Percentiles rank a stretch among this genome's conserved stretches.
Conservation (phyloP, 2,797 vertebrate genomes). For the Alexandromys oeconomus region DNA sequence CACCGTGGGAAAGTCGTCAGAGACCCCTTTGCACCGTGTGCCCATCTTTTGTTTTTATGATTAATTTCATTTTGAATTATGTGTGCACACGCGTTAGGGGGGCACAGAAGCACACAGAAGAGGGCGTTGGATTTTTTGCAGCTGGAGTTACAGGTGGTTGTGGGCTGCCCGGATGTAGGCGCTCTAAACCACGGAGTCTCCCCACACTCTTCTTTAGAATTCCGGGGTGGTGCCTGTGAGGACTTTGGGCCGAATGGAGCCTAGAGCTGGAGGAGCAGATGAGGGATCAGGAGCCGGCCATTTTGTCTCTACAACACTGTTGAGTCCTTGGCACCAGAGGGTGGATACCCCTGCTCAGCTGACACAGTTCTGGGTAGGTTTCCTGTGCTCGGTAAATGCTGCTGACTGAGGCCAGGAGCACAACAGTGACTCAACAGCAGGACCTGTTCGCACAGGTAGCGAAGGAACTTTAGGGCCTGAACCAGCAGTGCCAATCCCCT, state of each 20-base stretch:
- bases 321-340: not conserved
- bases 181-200: not conserved
- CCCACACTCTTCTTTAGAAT: not conserved
- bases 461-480: not conserved
- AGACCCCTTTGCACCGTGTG: not conserved
- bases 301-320: not conserved
- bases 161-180: not conserved
- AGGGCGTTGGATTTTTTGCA: not conserved
- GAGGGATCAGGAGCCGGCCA: not conserved
- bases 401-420: not conserved
- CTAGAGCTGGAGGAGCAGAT: not conserved
- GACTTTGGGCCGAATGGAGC: not conserved
- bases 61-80: not conserved
- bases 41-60: not conserved
- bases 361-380: not conserved
- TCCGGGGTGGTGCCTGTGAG: not conserved
- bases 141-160: not conserved
- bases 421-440: not conserved
- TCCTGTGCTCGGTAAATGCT: not conserved
- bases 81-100: not conserved
- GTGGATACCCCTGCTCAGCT: not conserved
- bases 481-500: not conserved
- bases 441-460: fast-evolving
- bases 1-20: not conserved
- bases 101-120: not conserved